phyloP scores from a whole-genome alignment of 2,888 invertebrate genomes.

The Nemoura dubitans region DNA sequence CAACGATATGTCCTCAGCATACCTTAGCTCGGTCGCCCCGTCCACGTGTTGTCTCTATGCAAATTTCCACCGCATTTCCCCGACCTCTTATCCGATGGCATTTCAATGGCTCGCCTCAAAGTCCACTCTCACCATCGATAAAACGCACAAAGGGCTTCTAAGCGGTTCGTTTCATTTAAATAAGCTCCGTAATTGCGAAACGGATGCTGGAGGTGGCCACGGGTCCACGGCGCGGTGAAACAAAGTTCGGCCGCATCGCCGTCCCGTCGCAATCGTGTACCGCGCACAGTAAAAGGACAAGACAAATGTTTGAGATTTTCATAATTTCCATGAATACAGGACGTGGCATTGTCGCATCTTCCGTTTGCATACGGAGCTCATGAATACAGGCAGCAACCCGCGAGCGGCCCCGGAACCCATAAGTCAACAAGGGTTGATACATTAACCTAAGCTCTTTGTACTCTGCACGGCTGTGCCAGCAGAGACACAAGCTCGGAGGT shows the following conservation, averaged over 20 bases:
- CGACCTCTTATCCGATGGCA: background rate
- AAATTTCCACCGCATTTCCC: background rate
- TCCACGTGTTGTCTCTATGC: background rate
- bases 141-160: background rate
- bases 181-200: background rate
- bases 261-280: background rate
- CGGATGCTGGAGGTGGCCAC: background rate
- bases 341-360: conserved; percentile 24
- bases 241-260: no score
- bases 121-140: background rate
- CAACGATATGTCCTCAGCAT: no score
- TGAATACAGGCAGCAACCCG: conserved; percentile 41
- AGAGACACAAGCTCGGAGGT: conserved; percentile 37
- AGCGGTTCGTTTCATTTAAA: background rate
- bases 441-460: conserved; percentile 49
- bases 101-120: background rate
- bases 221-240: background rate
- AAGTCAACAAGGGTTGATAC: conserved; percentile 48
- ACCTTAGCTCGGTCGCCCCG: background rate
- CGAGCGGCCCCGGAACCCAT: conserved; percentile 43
- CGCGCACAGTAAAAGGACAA: conserved; percentile 37
- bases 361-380: conserved; percentile 35
- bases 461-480: background rate
- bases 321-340: conserved; percentile 40
- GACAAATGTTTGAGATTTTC: conserved; percentile 40